Evolutionary conservation across 2,797 vertebrate genomes (phyloP), one percentile per base, ranked within the genome.

Genomic region (Emys orbicularis): DNA sequence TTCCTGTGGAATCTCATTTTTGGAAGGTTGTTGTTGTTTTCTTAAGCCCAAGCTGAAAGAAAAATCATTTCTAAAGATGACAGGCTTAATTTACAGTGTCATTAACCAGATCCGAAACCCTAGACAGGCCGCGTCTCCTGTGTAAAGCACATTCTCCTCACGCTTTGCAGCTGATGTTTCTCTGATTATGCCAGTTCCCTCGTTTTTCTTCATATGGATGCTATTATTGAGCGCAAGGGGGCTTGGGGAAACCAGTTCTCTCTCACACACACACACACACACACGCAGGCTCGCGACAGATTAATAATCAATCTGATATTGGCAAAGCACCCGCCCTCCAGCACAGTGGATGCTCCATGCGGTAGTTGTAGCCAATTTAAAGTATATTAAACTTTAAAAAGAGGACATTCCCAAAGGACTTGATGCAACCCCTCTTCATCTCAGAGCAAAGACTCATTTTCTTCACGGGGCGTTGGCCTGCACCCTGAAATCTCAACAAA

Each of bases 41-140:
- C 96, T 95, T 81, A 92, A 95, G 93, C 11, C 47, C 96, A 97
- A 97, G 18, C 92, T 93, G 95, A 97, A 96, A 97, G 97, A 98
- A 97, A 97, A 96, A 76, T 97, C 92, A 84, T 87, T 97, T 97
- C 96, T 97, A 18, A 94, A 79, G 96, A 98, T 98, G 98, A 99
- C 99, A 99, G 98, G 98, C 97, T 98, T 98, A 98, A 99, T 99
- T 99, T 98, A 98, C 95, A 92, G 97, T 98, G 98, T 98, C 98
- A 99, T 98, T 99, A 98, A 98, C 95, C 99, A 99, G 99, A 98
- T 98, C 98, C 95, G 98, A 99, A 99, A 99, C 98, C 92, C 94
- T 97, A 99, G 95, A 96, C 98, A 90, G 97, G 94, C 97, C 97
- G 94, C 94, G 96, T 98, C 98, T 98, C 97, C 96, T 81, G 96